Evolutionary conservation across 2,797 vertebrate species (phyloP), one percentile per base, ranked within the genome.

Genomic region (Manis pentadactyla): DNA sequence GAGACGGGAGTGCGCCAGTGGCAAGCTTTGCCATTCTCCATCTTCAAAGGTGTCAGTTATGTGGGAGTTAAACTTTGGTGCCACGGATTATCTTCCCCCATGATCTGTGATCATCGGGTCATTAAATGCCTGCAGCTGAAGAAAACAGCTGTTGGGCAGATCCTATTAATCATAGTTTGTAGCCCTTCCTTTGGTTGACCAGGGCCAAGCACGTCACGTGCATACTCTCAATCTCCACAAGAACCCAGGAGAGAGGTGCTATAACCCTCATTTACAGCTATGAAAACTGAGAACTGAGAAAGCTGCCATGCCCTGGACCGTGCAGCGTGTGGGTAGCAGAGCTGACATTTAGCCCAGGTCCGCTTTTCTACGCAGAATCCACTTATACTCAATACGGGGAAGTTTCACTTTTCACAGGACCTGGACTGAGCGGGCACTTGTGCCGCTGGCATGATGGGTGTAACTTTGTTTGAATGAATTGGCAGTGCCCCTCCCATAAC

Each of bases 281-380:
- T 1, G 18, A 87, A 69, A 74, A 31, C 37, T 37, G 55, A 64
- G 31, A 49, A 29, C 23, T 39, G 5, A 51, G 53, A 8, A 69
- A 23, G 23, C 15, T 6, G 13, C 0, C 0, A 0, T 0, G 0
- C 46, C 68, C 75, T 34, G 61, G 49, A 37, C 31, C 57, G 7
- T 5, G 3, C 9, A 7, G 79, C 14, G 25, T 0, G 2, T 5
- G 25, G 21, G 39, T 1, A 90, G 21, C 19, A 79, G 18, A 7
- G 15, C 25, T n/a, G 21, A 64, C 57, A n/a, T 17, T 23, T 29
- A 7, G 55, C 57, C 55, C 8, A 15, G 6, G 29, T 64, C 83
- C 61, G 59, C 53, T 21, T 83, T 79, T 42, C 55, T 23, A 0
- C 1, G 7, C 59, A 66, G 42, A 21, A 49, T 12, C 18, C 17